A percentile compares a stretch with the other conserved stretches of the same genome.
phyloP scores from a whole-genome alignment of 2,888 invertebrate species.

The Andrena marginata region DNA sequence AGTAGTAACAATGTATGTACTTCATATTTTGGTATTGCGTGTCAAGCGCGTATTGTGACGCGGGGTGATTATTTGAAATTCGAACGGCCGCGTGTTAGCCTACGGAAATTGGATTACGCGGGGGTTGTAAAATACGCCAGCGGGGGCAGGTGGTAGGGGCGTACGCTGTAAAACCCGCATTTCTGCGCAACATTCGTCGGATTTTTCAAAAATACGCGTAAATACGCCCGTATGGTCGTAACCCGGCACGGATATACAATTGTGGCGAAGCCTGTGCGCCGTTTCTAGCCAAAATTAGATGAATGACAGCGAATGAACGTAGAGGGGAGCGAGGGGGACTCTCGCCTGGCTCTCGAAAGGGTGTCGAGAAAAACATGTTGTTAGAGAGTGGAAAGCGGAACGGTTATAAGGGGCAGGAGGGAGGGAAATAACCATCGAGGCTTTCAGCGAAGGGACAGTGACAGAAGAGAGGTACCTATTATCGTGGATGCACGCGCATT shows the following conservation, averaged over 20 bases:
- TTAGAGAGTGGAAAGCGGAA: conserved; percentile 64
- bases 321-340: conserved; percentile 46
- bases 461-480: conserved; percentile 28
- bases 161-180: conserved; percentile 67
- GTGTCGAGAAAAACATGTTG: conserved; percentile 79
- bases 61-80: conserved; percentile 60
- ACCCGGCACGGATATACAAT: conserved; percentile 10
- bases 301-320: conserved; percentile 70
- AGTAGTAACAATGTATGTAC: not conserved
- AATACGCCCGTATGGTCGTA: conserved; percentile 83
- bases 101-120: conserved; percentile 79
- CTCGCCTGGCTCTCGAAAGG: conserved; percentile 70
- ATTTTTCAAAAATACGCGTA: conserved; percentile 81
- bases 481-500: conserved; percentile 23
- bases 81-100: conserved; percentile 52
- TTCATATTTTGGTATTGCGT: not conserved
- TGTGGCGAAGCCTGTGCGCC: conserved; percentile 72
- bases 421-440: conserved; percentile 39
- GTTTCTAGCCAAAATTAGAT: conserved; percentile 71
- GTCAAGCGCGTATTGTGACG: not conserved
- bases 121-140: conserved; percentile 30
- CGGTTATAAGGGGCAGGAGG: conserved; percentile 18
- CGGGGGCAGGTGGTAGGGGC: conserved; percentile 10
- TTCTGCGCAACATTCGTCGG: conserved; percentile 79
- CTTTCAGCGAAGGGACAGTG: conserved; percentile 12